Evolutionary conservation across 37 sponge, comb jelly and placozoan species (phyloP), one percentile per base, ranked within the genome.

Genomic region (Trichoplax adhaerens): DNA sequence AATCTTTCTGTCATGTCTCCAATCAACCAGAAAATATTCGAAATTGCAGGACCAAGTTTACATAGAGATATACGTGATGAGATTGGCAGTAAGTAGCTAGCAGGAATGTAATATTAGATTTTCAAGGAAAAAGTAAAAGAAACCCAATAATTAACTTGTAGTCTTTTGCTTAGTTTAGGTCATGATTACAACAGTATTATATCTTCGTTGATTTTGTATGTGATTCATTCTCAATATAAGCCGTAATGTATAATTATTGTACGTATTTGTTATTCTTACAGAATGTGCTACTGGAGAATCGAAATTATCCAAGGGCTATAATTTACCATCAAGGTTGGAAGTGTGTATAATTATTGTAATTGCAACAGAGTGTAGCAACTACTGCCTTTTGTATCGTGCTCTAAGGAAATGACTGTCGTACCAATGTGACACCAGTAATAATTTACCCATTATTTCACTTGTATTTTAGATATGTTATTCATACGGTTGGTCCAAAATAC

Each of bases 401-500:
- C 12, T 12, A 60, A 60, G 62, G 12, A 60, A 60, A 12, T 12
- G 12, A 52, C 48, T 53, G 12, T 52, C 59, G 3, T 57, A 4
- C 58, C 58, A 47, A 72, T 50, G 29, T 29, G 29, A 29, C 29
- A 29, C 29, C 29, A 29, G 29, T 29, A 29, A 29, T 29, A 29
- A 29, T 29, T 29, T 29, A 29, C 29, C 29, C 29, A 29, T 29
- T 29, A 29, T 29, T 29, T 29, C 29, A 29, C 29, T 29, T 29
- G 71, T 55, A 10, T 62, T 81, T 51, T 75, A 84, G 93, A 52
- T 76, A 87, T 74, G 89, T 92, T 2, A 84, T 92, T 58, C 93
- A 92, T 76, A 88, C 90, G 10, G 88, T 92, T 12, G 93, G 90
- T 48, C 93, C 93, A 8, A 72, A 86, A 3, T 92, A 77, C 83